phyloP scores from a whole-genome alignment of 2,113 vertebrate genomes.

The Tretioscincus oriximinensis region DNA sequence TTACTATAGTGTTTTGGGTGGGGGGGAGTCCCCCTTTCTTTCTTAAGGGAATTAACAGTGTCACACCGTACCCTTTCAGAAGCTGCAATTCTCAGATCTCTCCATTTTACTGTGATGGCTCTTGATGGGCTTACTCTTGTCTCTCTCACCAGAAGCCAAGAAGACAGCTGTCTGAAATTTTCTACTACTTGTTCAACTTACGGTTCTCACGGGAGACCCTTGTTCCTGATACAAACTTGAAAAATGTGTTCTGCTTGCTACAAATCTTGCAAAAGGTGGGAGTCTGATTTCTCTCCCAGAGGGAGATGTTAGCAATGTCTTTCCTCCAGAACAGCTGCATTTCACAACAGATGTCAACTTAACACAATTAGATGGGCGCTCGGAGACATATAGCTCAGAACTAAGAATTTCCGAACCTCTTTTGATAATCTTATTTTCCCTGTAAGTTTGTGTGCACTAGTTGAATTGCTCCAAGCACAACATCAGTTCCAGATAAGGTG shows the following conservation, averaged over 20 bases:
- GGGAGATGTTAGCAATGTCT: neutral
- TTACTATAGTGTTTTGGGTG: too few species aligned
- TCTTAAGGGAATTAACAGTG: neutral
- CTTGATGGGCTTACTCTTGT: constrained; percentile 14
- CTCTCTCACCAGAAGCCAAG: constrained; percentile 24
- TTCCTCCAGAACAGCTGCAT: neutral
- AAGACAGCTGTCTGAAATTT: constrained; percentile 35
- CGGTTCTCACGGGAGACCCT: neutral
- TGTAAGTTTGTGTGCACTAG: neutral
- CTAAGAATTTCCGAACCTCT: constrained; percentile 7
- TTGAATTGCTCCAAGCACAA: neutral
- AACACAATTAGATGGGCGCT: neutral
- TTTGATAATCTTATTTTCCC: neutral
- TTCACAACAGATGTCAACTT: neutral
- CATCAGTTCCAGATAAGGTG: too few species aligned
- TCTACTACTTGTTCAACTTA: neutral
- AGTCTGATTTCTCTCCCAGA: rapidly evolving
- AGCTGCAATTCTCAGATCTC: neutral
- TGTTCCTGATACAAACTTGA: constrained; percentile 15
- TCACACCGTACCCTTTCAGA: constrained; percentile 7
- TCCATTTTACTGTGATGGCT: neutral
- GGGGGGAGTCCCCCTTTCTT: too few species aligned
- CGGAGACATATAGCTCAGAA: neutral
- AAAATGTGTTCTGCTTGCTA: constrained; percentile 5
- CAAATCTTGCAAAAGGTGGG: neutral